phyloP scores from a whole-genome alignment of 2,888 invertebrate species.

The Thymelicus lineola region DNA sequence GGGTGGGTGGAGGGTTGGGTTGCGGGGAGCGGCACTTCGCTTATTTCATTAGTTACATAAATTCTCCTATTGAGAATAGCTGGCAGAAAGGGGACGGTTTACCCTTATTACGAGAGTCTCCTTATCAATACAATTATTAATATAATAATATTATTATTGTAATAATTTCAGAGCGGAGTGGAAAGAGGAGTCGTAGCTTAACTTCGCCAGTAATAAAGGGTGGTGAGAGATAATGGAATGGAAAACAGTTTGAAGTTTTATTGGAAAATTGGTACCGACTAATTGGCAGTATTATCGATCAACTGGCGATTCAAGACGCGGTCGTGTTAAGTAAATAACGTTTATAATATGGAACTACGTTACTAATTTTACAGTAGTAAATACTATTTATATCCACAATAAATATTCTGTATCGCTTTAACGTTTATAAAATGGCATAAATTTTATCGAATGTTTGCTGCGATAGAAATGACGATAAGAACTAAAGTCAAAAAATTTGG shows the following conservation, averaged over 20 bases:
- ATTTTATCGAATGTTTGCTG: background rate
- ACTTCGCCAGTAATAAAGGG: slow-evolving; percentile 83
- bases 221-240: slow-evolving; percentile 84
- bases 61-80: slow-evolving; percentile 85
- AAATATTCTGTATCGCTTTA: no score
- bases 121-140: slow-evolving; percentile 86
- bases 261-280: slow-evolving; percentile 83
- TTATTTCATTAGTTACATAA: slow-evolving; percentile 86
- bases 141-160: slow-evolving; percentile 86
- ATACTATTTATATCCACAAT: no score
- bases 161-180: slow-evolving; percentile 81
- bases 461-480: background rate
- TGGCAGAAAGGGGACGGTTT: slow-evolving; percentile 85
- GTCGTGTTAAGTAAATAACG: slow-evolving; percentile 54
- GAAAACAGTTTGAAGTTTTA: slow-evolving; percentile 86
- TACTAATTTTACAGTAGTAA: no score
- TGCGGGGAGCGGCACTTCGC: slow-evolving; percentile 75
- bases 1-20: slow-evolving; percentile 67
- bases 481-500: background rate
- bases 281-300: slow-evolving; percentile 84
- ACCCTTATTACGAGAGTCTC: slow-evolving; percentile 85
- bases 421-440: no score
- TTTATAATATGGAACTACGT: slow-evolving; percentile 43
- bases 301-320: slow-evolving; percentile 65
- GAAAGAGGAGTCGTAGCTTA: slow-evolving; percentile 81